These are phyloP conservation scores for Ophonus ardosiacus DNA, from an alignment of 2,888 invertebrate species.

Conservation along the genomic window DNA sequence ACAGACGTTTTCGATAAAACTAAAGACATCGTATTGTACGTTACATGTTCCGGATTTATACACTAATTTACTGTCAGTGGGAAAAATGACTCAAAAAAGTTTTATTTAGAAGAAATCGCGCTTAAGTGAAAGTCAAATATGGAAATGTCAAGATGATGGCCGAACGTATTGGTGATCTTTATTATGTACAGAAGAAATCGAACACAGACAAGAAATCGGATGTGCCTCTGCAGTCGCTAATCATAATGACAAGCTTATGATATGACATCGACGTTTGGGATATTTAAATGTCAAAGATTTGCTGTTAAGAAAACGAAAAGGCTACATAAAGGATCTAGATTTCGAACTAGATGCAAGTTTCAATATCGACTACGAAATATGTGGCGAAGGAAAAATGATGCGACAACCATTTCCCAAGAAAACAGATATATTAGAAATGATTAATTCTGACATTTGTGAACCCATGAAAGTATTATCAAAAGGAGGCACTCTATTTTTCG, in stretches of 20 bases:
- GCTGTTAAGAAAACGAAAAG: neutral
- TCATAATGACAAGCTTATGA: neutral
- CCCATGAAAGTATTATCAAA: slow-evolving; percentile 65
- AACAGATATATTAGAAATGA: slow-evolving; percentile 40
- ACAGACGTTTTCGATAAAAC: neutral
- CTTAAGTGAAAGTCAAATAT: too few relatives aligned
- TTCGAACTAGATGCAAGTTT: neutral
- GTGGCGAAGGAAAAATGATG: neutral
- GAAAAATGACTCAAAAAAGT: neutral
- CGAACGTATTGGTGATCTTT: too few relatives aligned
- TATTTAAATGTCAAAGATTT: neutral
- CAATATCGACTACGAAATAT: neutral
- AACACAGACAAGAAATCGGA: too few relatives aligned
- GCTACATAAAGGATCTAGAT: neutral
- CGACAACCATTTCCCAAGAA: neutral
- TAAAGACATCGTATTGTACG: too few relatives aligned
- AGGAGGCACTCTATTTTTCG: slow-evolving; percentile 59
- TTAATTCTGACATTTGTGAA: slow-evolving; percentile 67
- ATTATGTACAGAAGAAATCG: too few relatives aligned
- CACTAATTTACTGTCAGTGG: neutral
- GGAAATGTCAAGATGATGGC: too few relatives aligned
- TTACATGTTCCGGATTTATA: too few relatives aligned
- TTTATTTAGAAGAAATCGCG: neutral
- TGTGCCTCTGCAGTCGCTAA: too few relatives aligned
- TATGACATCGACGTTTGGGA: neutral